phyloP scores from a whole-genome alignment of 2,113 vertebrate species.

The Anguilla japonica region DNA sequence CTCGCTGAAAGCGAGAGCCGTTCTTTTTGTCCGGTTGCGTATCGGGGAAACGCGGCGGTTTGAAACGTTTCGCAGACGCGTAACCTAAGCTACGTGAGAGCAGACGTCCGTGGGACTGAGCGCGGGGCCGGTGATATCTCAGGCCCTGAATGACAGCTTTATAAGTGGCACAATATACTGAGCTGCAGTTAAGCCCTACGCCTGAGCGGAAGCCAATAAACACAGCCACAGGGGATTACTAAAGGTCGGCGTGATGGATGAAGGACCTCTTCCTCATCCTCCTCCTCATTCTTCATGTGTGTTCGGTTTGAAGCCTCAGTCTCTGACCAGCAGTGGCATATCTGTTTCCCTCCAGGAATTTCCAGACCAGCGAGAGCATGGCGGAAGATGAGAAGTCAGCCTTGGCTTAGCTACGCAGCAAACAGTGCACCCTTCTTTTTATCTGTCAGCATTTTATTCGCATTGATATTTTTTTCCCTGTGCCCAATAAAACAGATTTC shows the following conservation, averaged over 20 bases:
- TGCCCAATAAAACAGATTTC: not conserved
- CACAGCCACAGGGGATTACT: not conserved
- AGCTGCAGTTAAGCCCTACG: slow-evolving; percentile 10
- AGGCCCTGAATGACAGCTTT: slow-evolving; percentile 23
- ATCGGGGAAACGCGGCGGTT: not conserved
- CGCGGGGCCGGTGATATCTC: not conserved
- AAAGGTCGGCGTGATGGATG: slow-evolving; percentile 27
- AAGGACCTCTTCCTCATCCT: not conserved
- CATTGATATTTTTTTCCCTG: not conserved
- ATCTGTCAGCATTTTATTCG: too few species aligned
- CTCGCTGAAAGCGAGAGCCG: not conserved
- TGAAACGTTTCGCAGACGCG: not conserved
- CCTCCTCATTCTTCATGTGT: not conserved
- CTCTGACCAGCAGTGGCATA: not conserved
- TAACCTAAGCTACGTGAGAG: too few species aligned
- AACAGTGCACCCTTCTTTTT: not conserved
- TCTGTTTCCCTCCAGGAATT: not conserved
- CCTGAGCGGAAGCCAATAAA: not conserved
- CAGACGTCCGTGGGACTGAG: not conserved
- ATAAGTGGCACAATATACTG: slow-evolving; percentile 5
- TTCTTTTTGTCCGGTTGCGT: not conserved
- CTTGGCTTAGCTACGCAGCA: not conserved
- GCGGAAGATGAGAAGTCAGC: too few species aligned
- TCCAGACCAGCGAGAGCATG: too few species aligned
- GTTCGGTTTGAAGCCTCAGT: not conserved